Evolutionary conservation across 2,797 vertebrate species (phyloP), one percentile per base, ranked within the genome.

Genomic region (Gallirallus australis): DNA sequence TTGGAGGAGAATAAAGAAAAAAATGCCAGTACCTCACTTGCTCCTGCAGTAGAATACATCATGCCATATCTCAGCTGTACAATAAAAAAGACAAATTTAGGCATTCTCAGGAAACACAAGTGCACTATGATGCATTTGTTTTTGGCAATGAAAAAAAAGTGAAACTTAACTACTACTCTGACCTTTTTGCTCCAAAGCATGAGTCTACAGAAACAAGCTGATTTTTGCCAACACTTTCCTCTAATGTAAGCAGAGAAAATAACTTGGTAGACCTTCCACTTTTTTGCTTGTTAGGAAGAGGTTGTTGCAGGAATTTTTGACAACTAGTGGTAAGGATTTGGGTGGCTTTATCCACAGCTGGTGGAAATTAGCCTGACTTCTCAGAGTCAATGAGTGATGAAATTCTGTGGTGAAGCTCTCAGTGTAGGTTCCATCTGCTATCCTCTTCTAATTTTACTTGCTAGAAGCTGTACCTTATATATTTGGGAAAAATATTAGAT

Each of bases 1-100:
- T 72, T 86, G 80, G 72, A 93, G 56, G 56, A 94, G 45, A 93
- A 93, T 94, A 92, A 96, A 96, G 93, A 53, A 95, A 90, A 93
- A 92, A 86, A 77, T 63, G 19, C 39, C 54, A 53, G 31, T 33
- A 79, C 52, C 30, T 95, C 47, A 53, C 71, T 88, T 89, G 66
- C 31, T 71, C 86, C 76, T 95, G 86, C 85, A 69, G 52, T 78
- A 87, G 78, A 82, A 78, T 70, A 82, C 20, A 18, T 59, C 60
- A 35, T 28, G 47, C 16, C 2, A 9, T 92, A 77, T 86, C 82
- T 97, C 89, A 91, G 86, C 61, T 40, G 57, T 52, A 66, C 40
- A 17, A 95, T 97, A 94, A 93, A 94, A 94, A 56, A 83, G 82
- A 86, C 23, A 73, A 56, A 77, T 50, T 86, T 24, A 65, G 84